Percentiles rank a stretch among this genome's conserved stretches.
Evolutionary conservation across 2,888 invertebrate genomes (phyloP).

Genomic region (Leptopterna dolabrata): DNA sequence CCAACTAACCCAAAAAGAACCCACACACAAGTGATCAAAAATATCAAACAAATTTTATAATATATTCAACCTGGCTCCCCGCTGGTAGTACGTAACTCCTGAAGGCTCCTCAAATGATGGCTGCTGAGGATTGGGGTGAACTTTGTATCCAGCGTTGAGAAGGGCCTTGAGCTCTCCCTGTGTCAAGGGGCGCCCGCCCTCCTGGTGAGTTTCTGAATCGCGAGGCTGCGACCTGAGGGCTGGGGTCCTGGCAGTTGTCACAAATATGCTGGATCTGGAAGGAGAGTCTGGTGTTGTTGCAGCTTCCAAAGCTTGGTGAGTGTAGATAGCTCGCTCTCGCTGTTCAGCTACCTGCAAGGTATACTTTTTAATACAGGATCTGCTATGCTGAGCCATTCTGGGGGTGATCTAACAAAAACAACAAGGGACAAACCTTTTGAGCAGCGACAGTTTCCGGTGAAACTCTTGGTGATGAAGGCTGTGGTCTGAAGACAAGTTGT

Average conservation of each 20-base stretch:
- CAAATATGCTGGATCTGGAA: slow-evolving; percentile 59
- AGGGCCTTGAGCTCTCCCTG: slow-evolving; percentile 60
- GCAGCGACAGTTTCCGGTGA: neutral
- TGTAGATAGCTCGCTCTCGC: slow-evolving; percentile 52
- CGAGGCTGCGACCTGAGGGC: neutral
- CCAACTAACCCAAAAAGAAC: too few relatives aligned
- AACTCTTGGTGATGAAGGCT: neutral
- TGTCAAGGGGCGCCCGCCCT: slow-evolving; percentile 58
- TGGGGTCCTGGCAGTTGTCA: slow-evolving; percentile 56
- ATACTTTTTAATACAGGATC: too few relatives aligned
- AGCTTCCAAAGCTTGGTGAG: slow-evolving; percentile 53
- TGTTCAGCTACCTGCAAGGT: slow-evolving; percentile 45
- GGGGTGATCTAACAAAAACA: too few relatives aligned
- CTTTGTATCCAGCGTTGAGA: slow-evolving; percentile 58
- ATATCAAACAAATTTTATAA: too few relatives aligned
- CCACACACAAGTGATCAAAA: too few relatives aligned
- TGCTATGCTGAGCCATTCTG: too few relatives aligned
- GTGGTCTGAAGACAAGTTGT: neutral
- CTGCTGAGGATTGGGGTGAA: slow-evolving; percentile 40
- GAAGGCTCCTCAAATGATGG: neutral
- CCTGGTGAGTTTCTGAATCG: neutral
- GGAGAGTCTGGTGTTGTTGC: slow-evolving; percentile 43
- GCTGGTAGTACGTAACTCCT: slow-evolving; percentile 14
- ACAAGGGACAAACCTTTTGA: neutral
- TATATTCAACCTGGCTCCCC: neutral